Evolutionary conservation across 2,113 vertebrate species (phyloP), one percentile per base, ranked within the genome.

Genomic region (Bombycilla garrulus): DNA sequence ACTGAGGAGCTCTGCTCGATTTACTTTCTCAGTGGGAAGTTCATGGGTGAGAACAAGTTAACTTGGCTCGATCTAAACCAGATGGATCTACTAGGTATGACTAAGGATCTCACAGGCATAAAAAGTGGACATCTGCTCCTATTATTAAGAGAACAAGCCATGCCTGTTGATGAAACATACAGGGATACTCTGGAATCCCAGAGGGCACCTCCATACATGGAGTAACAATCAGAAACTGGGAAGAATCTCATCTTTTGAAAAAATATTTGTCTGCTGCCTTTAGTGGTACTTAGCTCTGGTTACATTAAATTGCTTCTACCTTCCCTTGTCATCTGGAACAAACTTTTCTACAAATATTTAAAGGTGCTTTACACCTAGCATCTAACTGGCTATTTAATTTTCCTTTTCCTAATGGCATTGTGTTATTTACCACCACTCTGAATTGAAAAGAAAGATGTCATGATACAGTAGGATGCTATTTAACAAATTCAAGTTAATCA

Each of bases 21-120:
- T 86, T 92, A 86, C 58, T 88, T 93, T 96, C 93, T 90, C 94
- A 81, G 90, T 67, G 44, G 93, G 88, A 94, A 88, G 42, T 87
- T 90, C 71, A 96, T 33, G 90, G 85, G 81, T 92, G 93, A 97
- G 79, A 96, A 90, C 82, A 92, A 96, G 56, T 96, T 96, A 92
- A 93, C 92, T 92, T 90, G 85, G 44, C 79, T 96, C 18, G 1
- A 94, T 93, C 74, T 82, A 66, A 76, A 88, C 71, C 92, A 97
- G 95, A 96, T 95, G 94, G 90, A 77, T 92, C 71, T 80, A 62
- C 22, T 36, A 80, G 56, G 35, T 96, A 88, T 60, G 56, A 88
- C 47, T 66, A 73, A 73, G 36, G 66, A 92, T 91, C 91, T 80
- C 54, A 66, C 22, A 78, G 85, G 79, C 67, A 95, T 66, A 38